These are phyloP conservation scores for Cyprinodon brontotheroides DNA, from an alignment of 2,113 vertebrate species.

Conservation along the genomic window DNA sequence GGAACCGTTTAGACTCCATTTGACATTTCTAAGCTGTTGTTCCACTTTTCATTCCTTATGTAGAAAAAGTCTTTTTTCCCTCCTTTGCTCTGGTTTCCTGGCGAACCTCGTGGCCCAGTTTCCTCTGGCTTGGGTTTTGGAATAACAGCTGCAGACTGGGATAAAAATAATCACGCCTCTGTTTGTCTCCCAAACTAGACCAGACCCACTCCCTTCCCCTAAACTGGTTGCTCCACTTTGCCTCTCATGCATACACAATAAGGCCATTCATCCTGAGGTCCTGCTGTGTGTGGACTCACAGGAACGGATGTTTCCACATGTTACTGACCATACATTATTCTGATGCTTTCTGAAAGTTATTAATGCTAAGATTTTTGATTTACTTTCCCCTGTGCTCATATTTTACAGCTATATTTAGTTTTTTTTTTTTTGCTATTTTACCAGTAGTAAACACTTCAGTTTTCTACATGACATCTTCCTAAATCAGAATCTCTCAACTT, in stretches of 20 bases:
- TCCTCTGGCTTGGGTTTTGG: slow-evolving; percentile 80
- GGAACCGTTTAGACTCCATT: slow-evolving; percentile 67
- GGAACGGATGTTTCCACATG: slow-evolving; percentile 12
- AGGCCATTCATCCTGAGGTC: slow-evolving; percentile 48
- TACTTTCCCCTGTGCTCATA: background rate
- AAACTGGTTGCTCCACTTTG: slow-evolving; percentile 52
- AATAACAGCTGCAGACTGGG: slow-evolving; percentile 85
- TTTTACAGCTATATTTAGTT: background rate
- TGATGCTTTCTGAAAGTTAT: slow-evolving; percentile 1
- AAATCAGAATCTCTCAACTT: background rate
- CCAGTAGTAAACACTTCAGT: background rate
- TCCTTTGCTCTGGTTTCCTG: slow-evolving; percentile 80
- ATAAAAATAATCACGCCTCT: slow-evolving; percentile 84
- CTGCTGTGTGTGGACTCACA: background rate
- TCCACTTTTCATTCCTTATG: slow-evolving; percentile 78
- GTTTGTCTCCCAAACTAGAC: slow-evolving; percentile 80
- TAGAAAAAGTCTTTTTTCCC: slow-evolving; percentile 84
- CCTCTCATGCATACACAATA: slow-evolving; percentile 42
- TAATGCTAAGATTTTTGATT: background rate
- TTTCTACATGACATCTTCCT: background rate
- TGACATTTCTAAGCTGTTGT: slow-evolving; percentile 79
- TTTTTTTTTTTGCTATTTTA: background rate
- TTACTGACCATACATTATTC: background rate
- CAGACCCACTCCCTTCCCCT: slow-evolving; percentile 46
- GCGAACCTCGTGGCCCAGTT: slow-evolving; percentile 65